A percentile compares a stretch with the other conserved stretches of the same genome.
These are phyloP conservation scores for Pollachius pollachius DNA, from an alignment of 2,113 vertebrate species.

Conservation along the genomic window DNA sequence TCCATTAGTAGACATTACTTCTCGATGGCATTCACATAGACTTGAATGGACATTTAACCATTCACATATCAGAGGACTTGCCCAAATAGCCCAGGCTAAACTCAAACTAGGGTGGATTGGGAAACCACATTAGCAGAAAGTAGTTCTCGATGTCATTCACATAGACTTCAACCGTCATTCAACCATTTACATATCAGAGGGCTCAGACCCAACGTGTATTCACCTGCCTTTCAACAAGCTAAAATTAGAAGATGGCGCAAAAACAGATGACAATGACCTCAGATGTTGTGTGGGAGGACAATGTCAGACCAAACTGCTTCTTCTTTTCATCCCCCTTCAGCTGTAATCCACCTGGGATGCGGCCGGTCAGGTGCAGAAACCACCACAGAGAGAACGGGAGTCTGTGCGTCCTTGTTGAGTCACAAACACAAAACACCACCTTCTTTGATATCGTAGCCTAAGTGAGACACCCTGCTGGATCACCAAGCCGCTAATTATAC, in stretches of 20 bases:
- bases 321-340: too few species aligned
- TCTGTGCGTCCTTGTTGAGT: conserved; percentile 46
- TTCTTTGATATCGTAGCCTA: conserved; percentile 66
- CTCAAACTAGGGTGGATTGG: conserved; percentile 42
- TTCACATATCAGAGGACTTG: conserved; percentile 4
- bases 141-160: conserved; percentile 6
- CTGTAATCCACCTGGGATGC: conserved; percentile 63
- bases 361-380: conserved; percentile 56
- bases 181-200: conserved; percentile 3
- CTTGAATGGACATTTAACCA: too few species aligned
- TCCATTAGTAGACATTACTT: too few species aligned
- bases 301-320: too few species aligned
- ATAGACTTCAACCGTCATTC: conserved; percentile 14
- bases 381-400: conserved; percentile 11
- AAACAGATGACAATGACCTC: too few species aligned
- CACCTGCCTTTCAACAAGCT: too few species aligned
- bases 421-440: conserved; percentile 61
- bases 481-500: conserved; percentile 71
- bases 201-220: too few species aligned
- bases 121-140: too few species aligned
- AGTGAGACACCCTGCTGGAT: conserved; percentile 69
- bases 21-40: too few species aligned
- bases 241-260: too few species aligned
- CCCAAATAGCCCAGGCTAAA: conserved; percentile 54
- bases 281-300: too few species aligned